A percentile compares a stretch with the other conserved stretches of the same genome.
Evolutionary conservation across 2,113 vertebrate species (phyloP).

Genomic region (Hassar affinis): DNA sequence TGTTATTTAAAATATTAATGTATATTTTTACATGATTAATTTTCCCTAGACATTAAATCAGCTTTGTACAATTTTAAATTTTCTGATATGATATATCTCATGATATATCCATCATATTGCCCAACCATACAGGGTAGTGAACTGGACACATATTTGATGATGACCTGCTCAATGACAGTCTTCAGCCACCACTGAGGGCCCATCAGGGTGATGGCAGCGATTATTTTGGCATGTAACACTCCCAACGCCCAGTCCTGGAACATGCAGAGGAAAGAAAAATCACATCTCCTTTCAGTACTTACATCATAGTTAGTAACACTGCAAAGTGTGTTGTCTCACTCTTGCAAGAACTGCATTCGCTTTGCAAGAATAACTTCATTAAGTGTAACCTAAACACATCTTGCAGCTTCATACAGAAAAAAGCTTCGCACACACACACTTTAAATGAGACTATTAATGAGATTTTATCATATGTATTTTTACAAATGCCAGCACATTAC

Average conservation of each 20-base stretch:
- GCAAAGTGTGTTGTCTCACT: neutral
- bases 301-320: neutral
- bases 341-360: neutral
- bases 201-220: conserved; percentile 97
- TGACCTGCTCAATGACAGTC: conserved; percentile 95
- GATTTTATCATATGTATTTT: neutral
- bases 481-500: neutral
- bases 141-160: too few relatives aligned
- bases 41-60: neutral
- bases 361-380: neutral
- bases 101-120: neutral
- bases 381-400: neutral
- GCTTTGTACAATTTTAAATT: neutral
- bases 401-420: neutral
- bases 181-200: conserved; percentile 99
- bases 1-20: neutral
- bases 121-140: neutral
- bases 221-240: conserved; percentile 99
- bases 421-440: neutral
- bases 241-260: conserved; percentile 96
- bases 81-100: too few relatives aligned
- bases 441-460: neutral
- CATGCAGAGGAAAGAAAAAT: neutral
- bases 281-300: neutral
- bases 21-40: neutral